Conservation (phyloP, 1,140 invertebrate species). For the Apocrypta bakeri region DNA sequence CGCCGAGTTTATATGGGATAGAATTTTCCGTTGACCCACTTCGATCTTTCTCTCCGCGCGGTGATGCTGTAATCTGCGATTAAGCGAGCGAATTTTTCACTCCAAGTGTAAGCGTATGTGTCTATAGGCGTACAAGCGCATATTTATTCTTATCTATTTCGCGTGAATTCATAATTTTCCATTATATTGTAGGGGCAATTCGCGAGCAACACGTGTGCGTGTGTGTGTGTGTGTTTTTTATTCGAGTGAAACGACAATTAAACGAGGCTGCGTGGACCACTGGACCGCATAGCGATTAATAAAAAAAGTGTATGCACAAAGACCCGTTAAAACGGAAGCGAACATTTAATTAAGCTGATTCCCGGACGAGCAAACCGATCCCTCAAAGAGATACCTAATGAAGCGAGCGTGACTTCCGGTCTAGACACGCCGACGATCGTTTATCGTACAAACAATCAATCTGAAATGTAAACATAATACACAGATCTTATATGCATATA, state of each 20-base stretch:
- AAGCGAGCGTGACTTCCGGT: conserved; percentile 14
- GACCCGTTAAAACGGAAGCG: background rate
- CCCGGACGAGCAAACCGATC: background rate
- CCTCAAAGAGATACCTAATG: background rate
- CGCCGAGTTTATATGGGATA: background rate
- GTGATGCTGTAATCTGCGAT: background rate
- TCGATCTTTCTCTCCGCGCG: background rate
- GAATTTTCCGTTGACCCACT: background rate
- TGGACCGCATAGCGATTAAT: background rate
- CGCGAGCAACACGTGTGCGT: no score
- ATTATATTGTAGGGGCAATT: no score
- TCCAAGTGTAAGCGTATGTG: no score
- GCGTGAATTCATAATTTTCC: no score
- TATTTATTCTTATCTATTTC: no score
- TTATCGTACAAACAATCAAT: background rate
- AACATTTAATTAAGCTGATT: background rate
- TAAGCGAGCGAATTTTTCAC: no score
- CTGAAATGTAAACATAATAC: background rate
- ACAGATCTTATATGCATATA: background rate
- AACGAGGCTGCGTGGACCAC: background rate
- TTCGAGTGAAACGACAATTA: no score
- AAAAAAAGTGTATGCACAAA: background rate
- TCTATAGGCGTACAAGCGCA: no score
- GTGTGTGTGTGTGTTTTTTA: no score
- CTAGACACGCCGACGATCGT: background rate